phyloP scores from a whole-genome alignment of 2,113 vertebrate species.

The Procavia capensis region DNA sequence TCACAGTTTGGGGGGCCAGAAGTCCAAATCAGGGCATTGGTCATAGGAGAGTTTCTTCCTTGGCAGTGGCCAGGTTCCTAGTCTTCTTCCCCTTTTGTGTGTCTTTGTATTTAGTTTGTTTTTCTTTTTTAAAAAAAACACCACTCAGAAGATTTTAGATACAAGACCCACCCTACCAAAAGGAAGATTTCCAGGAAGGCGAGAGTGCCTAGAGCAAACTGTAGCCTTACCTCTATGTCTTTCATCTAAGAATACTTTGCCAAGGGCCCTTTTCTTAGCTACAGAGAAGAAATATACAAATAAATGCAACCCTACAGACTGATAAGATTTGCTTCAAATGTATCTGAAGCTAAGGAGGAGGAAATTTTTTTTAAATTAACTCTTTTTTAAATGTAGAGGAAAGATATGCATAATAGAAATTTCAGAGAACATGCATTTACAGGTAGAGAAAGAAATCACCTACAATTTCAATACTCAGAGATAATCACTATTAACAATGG shows the following conservation, averaged over 20 bases:
- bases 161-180: no score
- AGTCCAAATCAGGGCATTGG: no score
- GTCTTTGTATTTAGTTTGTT: no score
- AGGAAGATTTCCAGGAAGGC: no score
- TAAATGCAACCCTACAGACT: neutral
- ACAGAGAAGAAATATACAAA: neutral
- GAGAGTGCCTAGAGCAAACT: neutral
- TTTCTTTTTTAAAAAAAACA: no score
- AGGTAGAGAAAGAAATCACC: slow-evolving; percentile 31
- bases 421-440: slow-evolving; percentile 44
- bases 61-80: no score
- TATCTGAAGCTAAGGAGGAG: slow-evolving; percentile 1
- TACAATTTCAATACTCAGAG: neutral
- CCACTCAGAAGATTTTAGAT: no score
- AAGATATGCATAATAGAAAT: neutral
- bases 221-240: neutral
- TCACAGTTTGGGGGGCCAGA: no score
- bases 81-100: no score
- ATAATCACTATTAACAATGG: neutral
- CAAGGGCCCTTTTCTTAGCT: neutral
- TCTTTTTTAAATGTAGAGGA: neutral
- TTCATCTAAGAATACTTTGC: neutral
- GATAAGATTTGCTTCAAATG: slow-evolving; percentile 33
- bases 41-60: no score
- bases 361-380: neutral